Percentiles rank a stretch among this genome's conserved stretches.
phyloP scores from a whole-genome alignment of 92 coral and sea anemone species.

The Palythoa caribaeorum region DNA sequence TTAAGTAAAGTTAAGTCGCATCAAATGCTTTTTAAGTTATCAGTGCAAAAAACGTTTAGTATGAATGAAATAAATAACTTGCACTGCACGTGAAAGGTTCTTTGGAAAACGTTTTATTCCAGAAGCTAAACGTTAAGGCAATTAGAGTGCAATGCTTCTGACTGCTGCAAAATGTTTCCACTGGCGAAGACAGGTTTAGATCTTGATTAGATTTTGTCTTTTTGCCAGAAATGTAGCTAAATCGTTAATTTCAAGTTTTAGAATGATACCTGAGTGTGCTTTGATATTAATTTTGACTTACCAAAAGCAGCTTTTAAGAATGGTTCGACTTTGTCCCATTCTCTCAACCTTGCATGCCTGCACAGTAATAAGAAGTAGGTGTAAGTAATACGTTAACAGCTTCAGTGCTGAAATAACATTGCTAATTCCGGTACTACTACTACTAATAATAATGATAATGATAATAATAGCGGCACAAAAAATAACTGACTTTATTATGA shows the following conservation, averaged over 20 bases:
- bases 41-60: neutral
- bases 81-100: too few relatives aligned
- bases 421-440: neutral
- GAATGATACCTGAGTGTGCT: too few relatives aligned
- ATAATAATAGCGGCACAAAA: neutral
- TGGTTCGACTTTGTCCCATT: slow-evolving; percentile 84
- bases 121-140: too few relatives aligned
- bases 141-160: too few relatives aligned
- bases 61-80: too few relatives aligned
- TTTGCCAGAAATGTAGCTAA: too few relatives aligned
- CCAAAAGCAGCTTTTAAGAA: slow-evolving; percentile 67
- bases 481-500: neutral
- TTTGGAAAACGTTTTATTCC: too few relatives aligned
- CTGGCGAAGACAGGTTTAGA: too few relatives aligned
- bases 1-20: neutral
- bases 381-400: neutral
- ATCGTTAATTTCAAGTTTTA: too few relatives aligned
- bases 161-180: too few relatives aligned
- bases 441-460: too few relatives aligned
- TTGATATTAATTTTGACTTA: slow-evolving; percentile 23
- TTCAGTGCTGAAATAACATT: neutral
- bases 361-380: neutral
- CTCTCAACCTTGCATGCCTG: slow-evolving; percentile 90
- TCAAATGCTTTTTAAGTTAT: neutral
- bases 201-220: too few relatives aligned